Base-by-base conservation (phyloP, 2,113 vertebrate genomes). In the Pygoscelis adeliae region DNA sequence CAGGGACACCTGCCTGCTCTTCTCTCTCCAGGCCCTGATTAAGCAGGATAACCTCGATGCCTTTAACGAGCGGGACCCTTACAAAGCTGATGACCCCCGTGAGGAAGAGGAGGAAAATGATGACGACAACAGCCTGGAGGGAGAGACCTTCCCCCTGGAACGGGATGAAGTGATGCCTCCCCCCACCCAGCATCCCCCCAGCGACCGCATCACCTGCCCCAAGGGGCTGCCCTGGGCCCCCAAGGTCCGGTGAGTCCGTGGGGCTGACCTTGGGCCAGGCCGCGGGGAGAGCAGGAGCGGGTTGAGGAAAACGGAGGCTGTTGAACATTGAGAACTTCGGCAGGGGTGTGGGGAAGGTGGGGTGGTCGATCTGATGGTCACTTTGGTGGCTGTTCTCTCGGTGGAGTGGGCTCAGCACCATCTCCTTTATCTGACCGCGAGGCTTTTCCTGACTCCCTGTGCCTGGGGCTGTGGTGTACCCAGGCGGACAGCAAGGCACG, bases 41-140 rank as follows among this genome's bases (percentile, higher is more conserved):
- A 99, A 99, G 93, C 99, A 99, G 97, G 99, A 99, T 97, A 99
- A 99, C 93, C 98, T 99, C 2, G 99, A 99, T n/a, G 99, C 99
- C 15, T 99, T 99, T 96, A 99, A 99, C 0, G 99, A 99, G 97
- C 98, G 99, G 52, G 99, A 99, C 87, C 99, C 99, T 0, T 99
- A 99, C 97, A 99, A 99, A 94, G 98, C 99, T 0, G 99, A 99
- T 1, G 99, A 99, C 59, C 65, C 99, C 32, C 99, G 99, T 0
- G 99, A 99, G 83, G 99, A 99, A 4, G 99, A 99, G 50, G 99
- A 99, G 9, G 99, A 99, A 52, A 99, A 99, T 1, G 99, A 99
- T 11, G 99, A 99, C 21, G 99, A 99, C 93, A 99, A 98, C 96
- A 98, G 99, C 56, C 96, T 99, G 50, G 99, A 99, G 90, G 95